Conservation (phyloP, 2,113 vertebrate genomes). For the Gulo gulo region DNA sequence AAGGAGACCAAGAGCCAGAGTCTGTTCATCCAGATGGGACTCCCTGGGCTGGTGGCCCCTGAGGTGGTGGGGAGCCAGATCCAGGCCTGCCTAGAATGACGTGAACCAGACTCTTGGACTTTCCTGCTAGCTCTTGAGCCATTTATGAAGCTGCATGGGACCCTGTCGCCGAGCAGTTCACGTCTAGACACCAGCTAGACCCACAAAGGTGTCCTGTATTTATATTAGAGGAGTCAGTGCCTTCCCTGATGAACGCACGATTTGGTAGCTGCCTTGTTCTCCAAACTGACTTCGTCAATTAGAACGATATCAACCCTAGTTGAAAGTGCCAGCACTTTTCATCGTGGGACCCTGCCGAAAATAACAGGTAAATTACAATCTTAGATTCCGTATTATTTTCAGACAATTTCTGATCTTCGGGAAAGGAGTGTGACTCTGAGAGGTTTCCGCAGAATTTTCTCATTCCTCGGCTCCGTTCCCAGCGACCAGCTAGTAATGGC, state of each 20-base stretch:
- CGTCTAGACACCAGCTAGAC: background rate
- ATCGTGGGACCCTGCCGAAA: background rate
- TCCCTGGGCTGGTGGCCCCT: no score
- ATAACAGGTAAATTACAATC: background rate
- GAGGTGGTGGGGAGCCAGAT: background rate
- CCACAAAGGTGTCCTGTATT: background rate
- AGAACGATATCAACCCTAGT: background rate
- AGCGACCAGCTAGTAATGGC: accelerated
- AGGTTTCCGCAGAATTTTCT: background rate
- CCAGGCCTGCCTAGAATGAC: background rate
- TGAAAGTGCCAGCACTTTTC: background rate
- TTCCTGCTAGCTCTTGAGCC: background rate
- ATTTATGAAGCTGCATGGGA: background rate
- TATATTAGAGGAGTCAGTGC: no score
- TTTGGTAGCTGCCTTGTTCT: background rate
- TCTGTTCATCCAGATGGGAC: background rate
- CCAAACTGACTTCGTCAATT: background rate
- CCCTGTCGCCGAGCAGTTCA: accelerated
- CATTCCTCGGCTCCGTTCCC: background rate
- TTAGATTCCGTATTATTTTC: background rate
- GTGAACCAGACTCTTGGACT: background rate
- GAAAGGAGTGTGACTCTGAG: no score
- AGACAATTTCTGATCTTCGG: background rate
- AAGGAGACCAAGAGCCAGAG: background rate
- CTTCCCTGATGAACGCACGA: background rate